phyloP scores from a whole-genome alignment of 1,140 invertebrate genomes.

The Drosophila lini region DNA sequence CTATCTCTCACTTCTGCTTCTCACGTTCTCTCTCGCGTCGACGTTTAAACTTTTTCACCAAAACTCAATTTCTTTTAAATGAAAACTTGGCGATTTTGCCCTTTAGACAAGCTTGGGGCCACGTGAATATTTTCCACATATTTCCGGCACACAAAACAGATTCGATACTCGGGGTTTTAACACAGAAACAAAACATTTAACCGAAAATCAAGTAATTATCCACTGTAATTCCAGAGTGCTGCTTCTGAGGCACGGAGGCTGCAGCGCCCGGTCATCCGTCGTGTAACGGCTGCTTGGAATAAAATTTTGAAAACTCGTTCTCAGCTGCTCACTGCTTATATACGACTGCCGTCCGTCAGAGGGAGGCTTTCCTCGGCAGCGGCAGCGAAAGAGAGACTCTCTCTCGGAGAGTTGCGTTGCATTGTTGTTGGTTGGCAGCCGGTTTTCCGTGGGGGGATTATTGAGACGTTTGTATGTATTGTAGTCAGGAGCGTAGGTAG shows the following conservation, averaged over 20 bases:
- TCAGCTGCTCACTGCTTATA: slow-evolving; percentile 10
- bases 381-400: slow-evolving; percentile 12
- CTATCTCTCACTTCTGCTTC: slow-evolving; percentile 46
- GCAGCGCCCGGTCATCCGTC: slow-evolving; percentile 39
- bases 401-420: slow-evolving; percentile 28
- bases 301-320: slow-evolving; percentile 3
- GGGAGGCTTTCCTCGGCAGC: slow-evolving; percentile 5
- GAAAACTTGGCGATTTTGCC: slow-evolving; percentile 48
- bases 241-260: slow-evolving; percentile 52
- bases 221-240: slow-evolving; percentile 19
- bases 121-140: slow-evolving; percentile 42
- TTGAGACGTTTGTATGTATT: slow-evolving; percentile 53
- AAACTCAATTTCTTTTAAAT: slow-evolving; percentile 73
- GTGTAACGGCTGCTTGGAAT: background rate
- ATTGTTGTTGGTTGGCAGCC: slow-evolving; percentile 64
- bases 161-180: slow-evolving; percentile 1
- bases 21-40: slow-evolving; percentile 30
- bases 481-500: background rate
- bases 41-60: slow-evolving; percentile 60
- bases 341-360: background rate
- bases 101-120: slow-evolving; percentile 57
- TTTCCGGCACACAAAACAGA: slow-evolving; percentile 10
- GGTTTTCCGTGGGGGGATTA: slow-evolving; percentile 78
- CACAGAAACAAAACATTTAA: slow-evolving; percentile 18
- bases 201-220: slow-evolving; percentile 32